Base-by-base conservation (phyloP, 2,797 vertebrate genomes). In the Argyrosomus regius region DNA sequence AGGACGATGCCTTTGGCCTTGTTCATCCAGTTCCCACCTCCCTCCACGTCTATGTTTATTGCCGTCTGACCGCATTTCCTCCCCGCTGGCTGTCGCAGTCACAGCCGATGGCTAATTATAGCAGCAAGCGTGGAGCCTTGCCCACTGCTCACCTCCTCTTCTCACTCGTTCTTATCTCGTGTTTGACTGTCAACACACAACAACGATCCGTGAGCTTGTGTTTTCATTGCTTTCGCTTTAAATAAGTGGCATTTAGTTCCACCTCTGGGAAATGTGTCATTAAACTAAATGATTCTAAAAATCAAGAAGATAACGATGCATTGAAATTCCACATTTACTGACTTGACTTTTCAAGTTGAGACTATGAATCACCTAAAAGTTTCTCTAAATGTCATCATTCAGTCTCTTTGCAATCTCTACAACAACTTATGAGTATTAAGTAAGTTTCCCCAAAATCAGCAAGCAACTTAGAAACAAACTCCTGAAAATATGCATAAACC, bases 51-150 rank as follows among this genome's bases (percentile, higher is more conserved):
- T 2, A 28, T 83, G 39, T 81, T 88, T 83, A 67, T 48, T 52
- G 45, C 57, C 7, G 3, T 59, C 49, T 84, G 79, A 86, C 16
- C 13, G 10, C 26, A 79, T 54, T 86, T 88, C 87, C 89, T 84
- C 72, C n/a, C 68, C 1, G 57, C 22, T 20, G 18, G 49, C 45
- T 28, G 54, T 17, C 22, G 14, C 10, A 63, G 78, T 75, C 75
- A n/a, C 75, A 82, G 82, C 53, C 11, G 2, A 49, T 4, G 12
- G 63, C 16, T 77, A 90, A 88, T 82, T 82, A 85, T 88, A 87
- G 86, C 76, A 45, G 65, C 66, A 54, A 35, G 16, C 11, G 1
- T 20, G 54, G 18, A 28, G 49, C 53, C 52, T 41, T 24, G n/a
- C 50, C 58, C 46, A n/a, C 45, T 3, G 41, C 18, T 26, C 67